Evolutionary conservation across 2,888 invertebrate species (phyloP).

Genomic region (Copidosoma aretas): DNA sequence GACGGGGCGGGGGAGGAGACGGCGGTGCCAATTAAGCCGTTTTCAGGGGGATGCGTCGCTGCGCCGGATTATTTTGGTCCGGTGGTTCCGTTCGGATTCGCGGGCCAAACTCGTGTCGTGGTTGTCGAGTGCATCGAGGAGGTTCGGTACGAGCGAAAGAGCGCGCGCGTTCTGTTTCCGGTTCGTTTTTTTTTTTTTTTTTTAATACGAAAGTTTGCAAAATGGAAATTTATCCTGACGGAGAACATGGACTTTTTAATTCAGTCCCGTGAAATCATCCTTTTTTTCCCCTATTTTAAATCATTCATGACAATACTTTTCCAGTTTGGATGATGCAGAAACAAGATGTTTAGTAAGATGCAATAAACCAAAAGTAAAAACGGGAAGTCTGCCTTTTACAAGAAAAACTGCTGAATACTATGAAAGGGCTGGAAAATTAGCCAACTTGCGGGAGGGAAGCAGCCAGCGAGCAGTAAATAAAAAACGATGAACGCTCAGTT

Average conservation of each 20-base stretch:
- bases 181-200: neutral
- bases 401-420: no score
- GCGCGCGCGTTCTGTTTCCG: neutral
- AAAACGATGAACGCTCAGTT: conserved; percentile 14
- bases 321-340: no score
- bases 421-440: no score
- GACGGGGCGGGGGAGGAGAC: conserved; percentile 2
- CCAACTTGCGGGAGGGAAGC: neutral
- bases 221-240: no score
- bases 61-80: conserved; percentile 37
- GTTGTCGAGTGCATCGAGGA: neutral
- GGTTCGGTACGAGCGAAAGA: neutral
- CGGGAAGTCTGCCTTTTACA: neutral
- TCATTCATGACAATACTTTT: no score
- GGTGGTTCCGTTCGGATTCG: conserved; percentile 28
- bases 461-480: neutral
- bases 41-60: conserved; percentile 37
- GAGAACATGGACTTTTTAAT: no score
- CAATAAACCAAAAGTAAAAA: no score
- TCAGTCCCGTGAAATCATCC: no score
- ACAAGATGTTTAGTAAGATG: no score
- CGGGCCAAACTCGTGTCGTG: neutral
- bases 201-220: no score
- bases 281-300: no score
- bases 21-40: conserved; percentile 37